A percentile compares a stretch with the other conserved stretches of the same genome.
These are phyloP conservation scores for Alca torda DNA, from an alignment of 2,797 vertebrate species.

Conservation along the genomic window DNA sequence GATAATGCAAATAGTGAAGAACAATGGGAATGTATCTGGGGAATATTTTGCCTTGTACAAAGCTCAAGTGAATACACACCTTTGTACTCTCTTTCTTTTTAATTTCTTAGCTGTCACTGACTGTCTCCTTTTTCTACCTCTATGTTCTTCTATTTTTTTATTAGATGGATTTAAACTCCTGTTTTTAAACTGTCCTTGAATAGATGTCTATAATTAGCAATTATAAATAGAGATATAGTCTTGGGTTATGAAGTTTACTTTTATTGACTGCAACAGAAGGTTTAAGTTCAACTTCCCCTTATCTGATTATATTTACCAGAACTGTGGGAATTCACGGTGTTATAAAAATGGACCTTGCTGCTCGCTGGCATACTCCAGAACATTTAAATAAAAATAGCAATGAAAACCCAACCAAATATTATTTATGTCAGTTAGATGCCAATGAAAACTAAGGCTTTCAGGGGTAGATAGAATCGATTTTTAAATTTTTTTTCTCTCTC, in stretches of 20 bases:
- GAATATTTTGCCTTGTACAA: conserved; percentile 6
- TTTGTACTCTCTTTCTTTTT: background rate
- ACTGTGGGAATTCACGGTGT: conserved; percentile 1
- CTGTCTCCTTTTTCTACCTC: background rate
- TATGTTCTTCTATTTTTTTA: background rate
- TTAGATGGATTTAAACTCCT: background rate
- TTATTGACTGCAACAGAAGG: conserved; percentile 38
- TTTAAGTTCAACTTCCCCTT: conserved; percentile 55
- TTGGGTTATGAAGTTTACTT: conserved; percentile 45
- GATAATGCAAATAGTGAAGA: conserved; percentile 27
- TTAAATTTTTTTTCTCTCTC: conserved; percentile 62
- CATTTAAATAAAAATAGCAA: conserved; percentile 75
- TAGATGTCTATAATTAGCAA: conserved; percentile 43
- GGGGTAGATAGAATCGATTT: conserved; percentile 71
- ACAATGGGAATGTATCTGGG: background rate
- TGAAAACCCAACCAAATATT: conserved; percentile 64
- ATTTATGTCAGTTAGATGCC: conserved; percentile 74
- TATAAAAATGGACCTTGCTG: conserved; percentile 44
- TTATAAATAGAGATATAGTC: conserved; percentile 33
- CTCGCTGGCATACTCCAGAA: conserved; percentile 37
- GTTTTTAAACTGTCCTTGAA: conserved; percentile 19
- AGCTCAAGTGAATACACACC: background rate
- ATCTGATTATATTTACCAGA: conserved; percentile 59
- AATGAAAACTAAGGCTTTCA: conserved; percentile 71
- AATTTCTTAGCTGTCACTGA: background rate